Conservation (phyloP, 2,113 vertebrate species). For the Regulus satrapa region DNA sequence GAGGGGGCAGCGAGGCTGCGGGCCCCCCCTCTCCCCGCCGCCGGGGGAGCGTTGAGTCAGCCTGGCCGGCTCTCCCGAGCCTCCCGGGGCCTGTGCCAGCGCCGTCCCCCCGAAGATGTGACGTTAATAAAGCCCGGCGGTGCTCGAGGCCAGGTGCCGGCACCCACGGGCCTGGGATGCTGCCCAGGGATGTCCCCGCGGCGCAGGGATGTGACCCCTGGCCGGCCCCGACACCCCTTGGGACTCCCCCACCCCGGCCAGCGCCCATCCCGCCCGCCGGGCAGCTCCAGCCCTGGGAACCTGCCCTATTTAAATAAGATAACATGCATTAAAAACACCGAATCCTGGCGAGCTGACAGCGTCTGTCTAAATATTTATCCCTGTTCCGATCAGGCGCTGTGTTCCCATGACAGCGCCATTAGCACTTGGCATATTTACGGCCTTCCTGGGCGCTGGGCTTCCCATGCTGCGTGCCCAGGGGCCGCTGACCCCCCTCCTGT, state of each 20-base stretch:
- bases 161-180: background rate
- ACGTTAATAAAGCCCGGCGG: rapidly evolving
- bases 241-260: rapidly evolving
- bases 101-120: background rate
- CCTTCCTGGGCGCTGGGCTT: background rate
- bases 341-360: background rate
- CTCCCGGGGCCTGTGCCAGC: background rate
- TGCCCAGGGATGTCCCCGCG: rapidly evolving
- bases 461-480: rapidly evolving
- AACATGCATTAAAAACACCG: background rate
- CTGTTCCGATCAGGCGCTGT: background rate
- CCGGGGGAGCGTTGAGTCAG: background rate
- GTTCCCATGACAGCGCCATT: background rate
- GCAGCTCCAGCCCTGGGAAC: background rate
- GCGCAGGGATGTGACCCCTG: rapidly evolving
- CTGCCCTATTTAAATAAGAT: background rate
- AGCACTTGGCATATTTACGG: background rate
- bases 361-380: conserved; percentile 32
- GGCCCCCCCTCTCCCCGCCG: rapidly evolving
- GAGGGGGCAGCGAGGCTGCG: rapidly evolving
- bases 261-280: background rate
- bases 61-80: background rate
- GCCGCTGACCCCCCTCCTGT: background rate
- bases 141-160: background rate
- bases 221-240: background rate